Conservation (phyloP, 2,113 vertebrate species). For the Manacus vitellinus region DNA sequence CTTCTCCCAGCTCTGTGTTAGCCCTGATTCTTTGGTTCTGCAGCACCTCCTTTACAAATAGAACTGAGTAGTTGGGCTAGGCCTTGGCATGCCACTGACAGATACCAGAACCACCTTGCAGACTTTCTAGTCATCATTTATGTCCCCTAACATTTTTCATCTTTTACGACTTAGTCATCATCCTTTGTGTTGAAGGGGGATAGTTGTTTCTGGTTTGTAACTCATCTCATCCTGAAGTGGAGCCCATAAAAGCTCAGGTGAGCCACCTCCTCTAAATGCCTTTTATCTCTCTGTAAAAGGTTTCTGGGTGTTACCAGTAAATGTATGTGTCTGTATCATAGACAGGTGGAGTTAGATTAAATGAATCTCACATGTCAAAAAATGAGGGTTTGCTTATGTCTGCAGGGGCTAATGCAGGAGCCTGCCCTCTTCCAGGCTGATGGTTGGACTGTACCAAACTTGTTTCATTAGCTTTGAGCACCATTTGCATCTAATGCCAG, state of each 20-base stretch:
- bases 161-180: background rate
- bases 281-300: background rate
- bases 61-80: background rate
- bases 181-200: background rate
- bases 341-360: background rate
- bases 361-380: background rate
- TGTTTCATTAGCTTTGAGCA: background rate
- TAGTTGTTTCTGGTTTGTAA: rapidly evolving
- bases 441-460: background rate
- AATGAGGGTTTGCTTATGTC: background rate
- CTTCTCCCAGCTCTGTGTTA: background rate
- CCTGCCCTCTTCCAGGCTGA: background rate
- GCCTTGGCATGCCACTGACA: background rate
- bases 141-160: background rate
- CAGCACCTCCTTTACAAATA: background rate
- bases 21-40: background rate
- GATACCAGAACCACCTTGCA: background rate
- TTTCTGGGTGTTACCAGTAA: background rate
- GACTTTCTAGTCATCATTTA: background rate
- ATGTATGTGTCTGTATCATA: background rate
- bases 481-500: background rate
- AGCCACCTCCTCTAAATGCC: background rate
- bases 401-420: background rate
- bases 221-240: background rate
- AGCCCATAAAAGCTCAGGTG: background rate